phyloP scores from a whole-genome alignment of 2,113 vertebrate species.

The Sapajus apella region DNA sequence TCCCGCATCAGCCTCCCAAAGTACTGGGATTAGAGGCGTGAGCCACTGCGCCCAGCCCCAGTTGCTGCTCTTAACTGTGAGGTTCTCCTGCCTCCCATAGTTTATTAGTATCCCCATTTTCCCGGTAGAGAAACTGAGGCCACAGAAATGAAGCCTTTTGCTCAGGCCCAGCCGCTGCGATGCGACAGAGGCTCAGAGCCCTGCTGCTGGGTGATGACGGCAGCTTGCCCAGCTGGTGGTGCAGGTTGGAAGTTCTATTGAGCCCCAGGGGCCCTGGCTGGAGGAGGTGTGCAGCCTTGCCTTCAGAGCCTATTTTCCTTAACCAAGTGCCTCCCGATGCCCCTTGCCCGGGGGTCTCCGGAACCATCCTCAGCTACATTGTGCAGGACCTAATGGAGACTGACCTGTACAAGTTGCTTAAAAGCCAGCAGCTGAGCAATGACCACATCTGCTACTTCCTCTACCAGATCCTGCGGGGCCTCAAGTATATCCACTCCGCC shows the following conservation, averaged over 20 bases:
- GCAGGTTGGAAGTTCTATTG: background rate
- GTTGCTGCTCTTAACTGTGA: background rate
- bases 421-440: conserved; percentile 93
- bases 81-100: background rate
- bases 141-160: background rate
- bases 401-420: conserved; percentile 93
- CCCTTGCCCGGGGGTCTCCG: conserved; percentile 47
- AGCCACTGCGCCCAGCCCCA: background rate
- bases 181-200: background rate
- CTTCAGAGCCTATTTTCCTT: conserved; percentile 59
- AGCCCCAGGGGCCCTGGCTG: background rate
- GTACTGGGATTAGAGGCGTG: background rate
- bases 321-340: conserved; percentile 2
- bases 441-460: conserved; percentile 95
- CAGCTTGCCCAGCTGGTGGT: background rate
- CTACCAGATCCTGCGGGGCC: conserved; percentile 93
- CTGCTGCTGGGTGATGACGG: background rate
- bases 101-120: background rate
- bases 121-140: background rate
- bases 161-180: background rate
- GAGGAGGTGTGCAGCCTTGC: background rate
- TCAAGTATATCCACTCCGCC: conserved; percentile 94
- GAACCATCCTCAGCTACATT: conserved; percentile 87
- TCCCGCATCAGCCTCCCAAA: background rate
- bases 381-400: conserved; percentile 96